Evolutionary conservation across 2,797 vertebrate species (phyloP).

Genomic region (Ctenosaura bakeri): DNA sequence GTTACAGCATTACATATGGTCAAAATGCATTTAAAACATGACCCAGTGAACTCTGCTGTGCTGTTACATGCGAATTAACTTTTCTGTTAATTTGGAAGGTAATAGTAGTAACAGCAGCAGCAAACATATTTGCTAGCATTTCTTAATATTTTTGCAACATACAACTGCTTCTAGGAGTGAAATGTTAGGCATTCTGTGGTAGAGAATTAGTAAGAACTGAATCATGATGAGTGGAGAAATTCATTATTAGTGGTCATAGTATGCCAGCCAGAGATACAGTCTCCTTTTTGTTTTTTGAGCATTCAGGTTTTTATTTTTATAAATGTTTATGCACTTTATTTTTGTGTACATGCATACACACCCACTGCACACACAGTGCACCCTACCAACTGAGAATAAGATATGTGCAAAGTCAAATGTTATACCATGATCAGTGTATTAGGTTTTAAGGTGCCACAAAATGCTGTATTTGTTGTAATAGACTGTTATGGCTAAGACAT

Average conservation of each 20-base stretch:
- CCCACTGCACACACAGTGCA: not conserved
- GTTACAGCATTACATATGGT: not conserved
- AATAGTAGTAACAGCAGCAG: not conserved
- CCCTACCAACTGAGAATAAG: too few species aligned
- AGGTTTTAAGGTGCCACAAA: not conserved
- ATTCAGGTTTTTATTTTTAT: too few species aligned
- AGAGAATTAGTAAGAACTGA: not conserved
- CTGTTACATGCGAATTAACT: not conserved
- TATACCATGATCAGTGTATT: too few species aligned
- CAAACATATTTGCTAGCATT: not conserved
- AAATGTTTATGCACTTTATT: not conserved
- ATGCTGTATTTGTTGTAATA: not conserved
- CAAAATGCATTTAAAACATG: slow-evolving; percentile 9
- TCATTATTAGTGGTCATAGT: not conserved
- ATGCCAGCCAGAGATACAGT: too few species aligned
- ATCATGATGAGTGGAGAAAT: not conserved
- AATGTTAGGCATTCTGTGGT: not conserved
- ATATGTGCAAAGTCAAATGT: too few species aligned
- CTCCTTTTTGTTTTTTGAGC: too few species aligned
- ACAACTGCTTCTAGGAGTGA: not conserved
- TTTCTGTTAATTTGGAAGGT: slow-evolving; percentile 1
- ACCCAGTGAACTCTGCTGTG: not conserved
- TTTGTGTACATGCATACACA: not conserved
- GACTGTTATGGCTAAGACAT: not conserved
- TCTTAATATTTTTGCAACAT: not conserved